Evolutionary conservation across 2,888 invertebrate species (phyloP).

Genomic region (Tetragonisca angustula): DNA sequence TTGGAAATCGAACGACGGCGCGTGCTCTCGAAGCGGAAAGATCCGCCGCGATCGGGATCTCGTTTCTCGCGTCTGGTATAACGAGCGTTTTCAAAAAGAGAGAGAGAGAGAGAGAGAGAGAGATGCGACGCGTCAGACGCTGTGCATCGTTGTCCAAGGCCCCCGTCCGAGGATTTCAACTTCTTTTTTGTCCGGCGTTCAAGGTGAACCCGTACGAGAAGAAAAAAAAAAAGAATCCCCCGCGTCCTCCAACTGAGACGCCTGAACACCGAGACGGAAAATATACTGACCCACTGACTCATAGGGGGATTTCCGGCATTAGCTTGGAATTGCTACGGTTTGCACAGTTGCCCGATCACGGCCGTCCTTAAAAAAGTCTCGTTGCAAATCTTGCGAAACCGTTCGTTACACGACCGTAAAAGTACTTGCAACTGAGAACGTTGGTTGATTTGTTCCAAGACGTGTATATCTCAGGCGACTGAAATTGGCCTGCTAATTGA

Average conservation of each 20-base stretch:
- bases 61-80: slow-evolving; percentile 20
- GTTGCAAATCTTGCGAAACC: background rate
- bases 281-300: slow-evolving; percentile 60
- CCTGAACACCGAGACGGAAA: slow-evolving; percentile 26
- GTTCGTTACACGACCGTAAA: background rate
- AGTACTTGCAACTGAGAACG: background rate
- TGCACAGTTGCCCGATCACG: background rate
- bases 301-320: slow-evolving; percentile 56
- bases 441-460: background rate
- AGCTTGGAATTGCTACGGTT: slow-evolving; percentile 19
- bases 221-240: slow-evolving; percentile 26
- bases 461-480: background rate
- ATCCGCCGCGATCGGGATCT: slow-evolving; percentile 34
- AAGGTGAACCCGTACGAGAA: slow-evolving; percentile 50
- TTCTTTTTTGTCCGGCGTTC: slow-evolving; percentile 51
- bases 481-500: background rate
- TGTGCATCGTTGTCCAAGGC: slow-evolving; percentile 54
- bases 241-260: slow-evolving; percentile 32
- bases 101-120: slow-evolving; percentile 1
- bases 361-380: slow-evolving; percentile 9
- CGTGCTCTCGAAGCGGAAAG: slow-evolving; percentile 32
- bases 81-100: background rate
- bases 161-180: slow-evolving; percentile 58
- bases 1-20: background rate
- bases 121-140: slow-evolving; percentile 13